Evolutionary conservation across 2,113 vertebrate species (phyloP), one percentile per base, ranked within the genome.

Genomic region (Pithys albifrons): DNA sequence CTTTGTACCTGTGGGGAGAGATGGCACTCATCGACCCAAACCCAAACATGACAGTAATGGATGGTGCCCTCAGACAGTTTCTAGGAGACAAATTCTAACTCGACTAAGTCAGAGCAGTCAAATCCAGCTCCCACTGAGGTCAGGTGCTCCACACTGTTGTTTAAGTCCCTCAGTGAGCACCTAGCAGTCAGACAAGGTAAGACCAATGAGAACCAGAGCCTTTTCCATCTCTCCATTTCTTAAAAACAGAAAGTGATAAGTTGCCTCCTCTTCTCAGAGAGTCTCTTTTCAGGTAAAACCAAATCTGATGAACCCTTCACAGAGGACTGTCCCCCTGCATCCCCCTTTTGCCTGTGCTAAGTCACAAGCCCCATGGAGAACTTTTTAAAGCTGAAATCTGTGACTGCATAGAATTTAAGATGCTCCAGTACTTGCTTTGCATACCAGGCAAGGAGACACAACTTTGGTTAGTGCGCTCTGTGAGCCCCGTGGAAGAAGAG

Each of bases 31-130:
- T 55, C 14, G 3, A 84, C 23, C 3, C 61, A 92, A 85, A 70
- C 14, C 33, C 43, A 33, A 70, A 67, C 7, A 20, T 24, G 55
- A 70, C 51, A 71, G 52, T 43, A 77, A 74, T 5, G 33, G 29
- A 79, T n/a, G 39, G 74, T 76, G 17, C 23, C 27, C 52, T 78
- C 17, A 2, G 24, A 15, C 28, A 43, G 52, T 57, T 90, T 55
- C 75, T 65, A 70, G 82, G n/a, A 82, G n/a, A 85, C 3, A 85
- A 88, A 88, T 66, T 91, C 49, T 65, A 81, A 59, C 33, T 77
- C 2, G 0, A 1, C 52, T 57, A 61, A 87, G 80, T 75, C 58
- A 66, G 25, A 88, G 52, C 2, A 7, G 43, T 59, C 59, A 73
- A 79, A 55, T 62, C n/a, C n/a, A 22, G 43, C 52, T 93, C 48